Conservation (phyloP, 2,888 invertebrate genomes). For the Onthophagus sagittarius region DNA sequence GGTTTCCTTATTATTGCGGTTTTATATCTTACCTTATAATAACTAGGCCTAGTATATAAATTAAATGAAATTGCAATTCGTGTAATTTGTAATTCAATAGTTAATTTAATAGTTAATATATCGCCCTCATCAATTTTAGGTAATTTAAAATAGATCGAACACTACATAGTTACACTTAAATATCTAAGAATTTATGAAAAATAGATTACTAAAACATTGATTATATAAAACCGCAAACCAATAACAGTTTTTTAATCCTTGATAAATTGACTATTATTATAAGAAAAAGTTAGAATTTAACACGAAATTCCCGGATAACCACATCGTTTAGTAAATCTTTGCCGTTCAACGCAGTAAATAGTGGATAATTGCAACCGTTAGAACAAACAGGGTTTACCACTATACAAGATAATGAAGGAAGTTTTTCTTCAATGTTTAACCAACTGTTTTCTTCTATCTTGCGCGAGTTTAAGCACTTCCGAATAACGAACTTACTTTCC, state of each 20-base stretch:
- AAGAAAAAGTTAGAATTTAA: neutral
- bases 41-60: neutral
- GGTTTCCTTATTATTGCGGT: neutral
- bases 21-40: neutral
- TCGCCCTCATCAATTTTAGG: neutral
- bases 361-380: neutral
- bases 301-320: neutral
- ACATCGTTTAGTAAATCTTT: neutral
- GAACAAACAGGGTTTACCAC: neutral
- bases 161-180: no score
- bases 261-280: neutral
- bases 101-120: neutral
- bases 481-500: neutral
- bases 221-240: neutral
- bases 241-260: neutral
- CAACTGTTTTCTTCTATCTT: neutral
- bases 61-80: neutral
- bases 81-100: no score
- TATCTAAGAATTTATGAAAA: neutral
- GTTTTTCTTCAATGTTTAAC: neutral
- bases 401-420: neutral
- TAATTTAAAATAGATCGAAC: no score
- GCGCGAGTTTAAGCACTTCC: neutral
- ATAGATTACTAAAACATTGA: neutral
- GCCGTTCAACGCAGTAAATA: neutral